Percentiles rank a stretch among this genome's conserved stretches.
phyloP scores from a whole-genome alignment of 2,797 vertebrate species.

The Eidolon dupreanum region DNA sequence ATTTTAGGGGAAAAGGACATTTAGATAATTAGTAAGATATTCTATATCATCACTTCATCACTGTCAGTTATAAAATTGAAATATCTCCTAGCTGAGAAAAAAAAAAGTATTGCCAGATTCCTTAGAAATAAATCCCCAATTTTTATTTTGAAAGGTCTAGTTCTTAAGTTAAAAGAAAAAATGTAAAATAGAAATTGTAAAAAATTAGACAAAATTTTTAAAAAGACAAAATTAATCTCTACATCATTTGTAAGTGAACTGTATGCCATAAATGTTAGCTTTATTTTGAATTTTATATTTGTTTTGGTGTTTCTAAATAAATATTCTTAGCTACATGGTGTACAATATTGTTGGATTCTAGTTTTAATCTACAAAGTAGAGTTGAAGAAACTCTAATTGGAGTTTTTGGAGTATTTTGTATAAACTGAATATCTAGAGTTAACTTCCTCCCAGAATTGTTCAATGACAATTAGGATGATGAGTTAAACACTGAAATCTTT shows the following conservation, averaged over 20 bases:
- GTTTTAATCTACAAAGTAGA: background rate
- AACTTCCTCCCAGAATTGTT: background rate
- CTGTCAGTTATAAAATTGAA: background rate
- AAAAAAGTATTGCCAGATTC: background rate
- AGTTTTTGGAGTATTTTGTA: background rate
- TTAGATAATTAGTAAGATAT: background rate
- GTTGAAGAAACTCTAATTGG: background rate
- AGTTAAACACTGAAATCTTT: background rate
- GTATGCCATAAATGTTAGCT: background rate
- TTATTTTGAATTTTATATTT: background rate
- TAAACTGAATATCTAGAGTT: background rate
- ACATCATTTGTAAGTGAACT: background rate
- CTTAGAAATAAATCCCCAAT: background rate
- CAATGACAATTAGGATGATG: background rate
- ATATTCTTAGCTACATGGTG: background rate
- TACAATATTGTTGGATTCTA: background rate
- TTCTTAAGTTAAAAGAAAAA: background rate
- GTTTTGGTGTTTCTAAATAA: slow-evolving; percentile 3
- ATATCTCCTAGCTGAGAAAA: background rate
- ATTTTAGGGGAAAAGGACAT: background rate
- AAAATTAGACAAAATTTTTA: background rate
- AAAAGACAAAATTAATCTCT: background rate
- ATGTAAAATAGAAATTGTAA: background rate
- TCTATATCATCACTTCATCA: background rate
- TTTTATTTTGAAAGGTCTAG: background rate